Evolutionary conservation across 2,113 vertebrate species (phyloP).

Genomic region (Bubo scandiacus): DNA sequence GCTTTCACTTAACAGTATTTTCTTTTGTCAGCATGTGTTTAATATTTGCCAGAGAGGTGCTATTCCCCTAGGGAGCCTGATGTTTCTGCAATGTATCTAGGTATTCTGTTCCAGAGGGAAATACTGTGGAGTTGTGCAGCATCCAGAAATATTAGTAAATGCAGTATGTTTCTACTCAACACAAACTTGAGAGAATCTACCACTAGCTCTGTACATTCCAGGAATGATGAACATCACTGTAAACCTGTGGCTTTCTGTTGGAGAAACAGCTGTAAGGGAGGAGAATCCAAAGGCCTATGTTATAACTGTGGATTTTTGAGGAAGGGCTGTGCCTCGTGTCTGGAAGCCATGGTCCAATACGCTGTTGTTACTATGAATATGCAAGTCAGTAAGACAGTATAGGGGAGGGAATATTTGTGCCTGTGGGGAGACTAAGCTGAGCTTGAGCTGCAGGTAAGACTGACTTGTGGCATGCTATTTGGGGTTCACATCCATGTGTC

Average conservation of each 20-base stretch:
- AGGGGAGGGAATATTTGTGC: neutral
- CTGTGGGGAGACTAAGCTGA: neutral
- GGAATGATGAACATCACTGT: neutral
- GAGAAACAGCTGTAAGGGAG: neutral
- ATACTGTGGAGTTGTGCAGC: neutral
- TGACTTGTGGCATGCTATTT: neutral
- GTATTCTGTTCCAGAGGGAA: neutral
- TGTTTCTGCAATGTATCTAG: neutral
- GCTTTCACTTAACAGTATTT: neutral
- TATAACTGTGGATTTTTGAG: neutral
- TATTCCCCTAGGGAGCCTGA: neutral
- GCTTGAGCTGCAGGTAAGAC: neutral
- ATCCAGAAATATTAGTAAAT: neutral
- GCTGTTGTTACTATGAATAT: neutral
- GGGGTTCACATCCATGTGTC: neutral
- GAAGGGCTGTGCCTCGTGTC: neutral
- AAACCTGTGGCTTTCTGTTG: neutral
- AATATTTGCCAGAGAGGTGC: neutral
- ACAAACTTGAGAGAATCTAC: neutral
- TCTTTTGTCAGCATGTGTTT: too few species aligned
- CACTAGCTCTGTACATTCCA: neutral
- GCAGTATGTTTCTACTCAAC: neutral
- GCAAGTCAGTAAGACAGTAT: neutral
- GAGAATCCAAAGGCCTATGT: neutral
- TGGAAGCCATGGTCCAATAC: neutral